Evolutionary conservation across 2,113 vertebrate genomes (phyloP), one percentile per base, ranked within the genome.

Genomic region (Circaetus cinerascens): DNA sequence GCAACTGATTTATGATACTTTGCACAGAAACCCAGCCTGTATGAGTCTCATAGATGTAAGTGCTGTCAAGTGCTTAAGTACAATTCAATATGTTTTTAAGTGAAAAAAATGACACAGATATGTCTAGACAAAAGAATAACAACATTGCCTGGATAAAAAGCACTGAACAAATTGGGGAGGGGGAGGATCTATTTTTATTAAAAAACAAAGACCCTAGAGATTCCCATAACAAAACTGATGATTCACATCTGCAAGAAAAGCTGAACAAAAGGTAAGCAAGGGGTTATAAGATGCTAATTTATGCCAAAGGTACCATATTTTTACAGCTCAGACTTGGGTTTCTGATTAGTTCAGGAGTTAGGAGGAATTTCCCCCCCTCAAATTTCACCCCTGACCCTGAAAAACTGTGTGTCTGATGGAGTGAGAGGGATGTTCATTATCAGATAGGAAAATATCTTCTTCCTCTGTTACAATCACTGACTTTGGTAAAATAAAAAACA

Each of bases 61-160:
- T 9, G 53, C 78, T 94, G 57, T 97, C 45, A 64, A 85, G 62
- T 59, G 32, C 69, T 89, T 94, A 93, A 96, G 73, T 72, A 95
- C 66, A 96, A 95, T 95, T 95, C 93, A 96, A 41, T 79, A 64
- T n/a, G 73, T 59, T 82, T 94, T 92, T 72, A 95, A 79, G 14
- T 19, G 25, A 93, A 91, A 81, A 81, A 80, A 90, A 74, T 57
- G 77, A 93, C 68, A 92, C 22, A 36, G 64, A 78, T 90, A 91
- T 3, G 41, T 95, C 94, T 90, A 97, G 86, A 96, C 86, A 96
- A 93, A 93, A 94, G 93, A 94, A 87, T 72, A 97, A 95, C 55
- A 97, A 56, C 32, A 57, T 16, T 53, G 88, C 40, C 69, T 90
- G 43, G n/a, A 77, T 41, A 48, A 90, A 86, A 85, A 79, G 36